A percentile compares a stretch with the other conserved stretches of the same genome.
These are phyloP conservation scores for Triops longicaudatus DNA, from an alignment of 1,140 invertebrate genomes.

Conservation along the genomic window DNA sequence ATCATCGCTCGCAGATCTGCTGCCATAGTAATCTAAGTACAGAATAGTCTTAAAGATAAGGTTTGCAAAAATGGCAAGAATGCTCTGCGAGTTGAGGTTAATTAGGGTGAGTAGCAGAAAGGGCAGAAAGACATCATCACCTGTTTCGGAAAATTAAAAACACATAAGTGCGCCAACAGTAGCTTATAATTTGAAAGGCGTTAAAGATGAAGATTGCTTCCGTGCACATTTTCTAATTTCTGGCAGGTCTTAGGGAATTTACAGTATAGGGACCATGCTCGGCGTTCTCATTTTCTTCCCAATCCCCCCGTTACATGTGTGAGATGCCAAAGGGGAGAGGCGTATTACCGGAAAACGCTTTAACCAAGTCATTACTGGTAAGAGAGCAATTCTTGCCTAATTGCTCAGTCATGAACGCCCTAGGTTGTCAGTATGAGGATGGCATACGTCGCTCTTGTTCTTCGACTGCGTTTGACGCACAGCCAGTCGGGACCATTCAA, in stretches of 20 bases:
- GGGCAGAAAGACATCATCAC: no score
- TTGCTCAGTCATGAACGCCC: neutral
- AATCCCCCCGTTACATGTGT: neutral
- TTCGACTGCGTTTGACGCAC: no score
- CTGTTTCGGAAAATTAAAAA: no score
- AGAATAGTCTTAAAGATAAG: neutral
- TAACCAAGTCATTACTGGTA: conserved; percentile 7
- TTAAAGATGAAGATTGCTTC: no score
- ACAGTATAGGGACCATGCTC: neutral
- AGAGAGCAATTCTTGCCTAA: neutral
- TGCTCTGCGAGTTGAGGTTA: neutral
- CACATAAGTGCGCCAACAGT: no score
- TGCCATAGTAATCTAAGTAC: neutral
- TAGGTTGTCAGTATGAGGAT: neutral
- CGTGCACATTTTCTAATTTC: neutral
- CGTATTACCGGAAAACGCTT: neutral
- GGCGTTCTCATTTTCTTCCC: neutral
- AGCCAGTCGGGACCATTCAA: no score
- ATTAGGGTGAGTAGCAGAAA: neutral
- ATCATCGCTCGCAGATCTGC: neutral
- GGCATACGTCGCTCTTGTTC: neutral
- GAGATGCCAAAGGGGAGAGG: neutral
- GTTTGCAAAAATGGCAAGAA: neutral
- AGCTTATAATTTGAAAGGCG: no score
- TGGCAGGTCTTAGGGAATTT: neutral